A percentile compares a stretch with the other conserved stretches of the same genome.
phyloP scores from a whole-genome alignment of 2,113 vertebrate species.

The Pedetes capensis region DNA sequence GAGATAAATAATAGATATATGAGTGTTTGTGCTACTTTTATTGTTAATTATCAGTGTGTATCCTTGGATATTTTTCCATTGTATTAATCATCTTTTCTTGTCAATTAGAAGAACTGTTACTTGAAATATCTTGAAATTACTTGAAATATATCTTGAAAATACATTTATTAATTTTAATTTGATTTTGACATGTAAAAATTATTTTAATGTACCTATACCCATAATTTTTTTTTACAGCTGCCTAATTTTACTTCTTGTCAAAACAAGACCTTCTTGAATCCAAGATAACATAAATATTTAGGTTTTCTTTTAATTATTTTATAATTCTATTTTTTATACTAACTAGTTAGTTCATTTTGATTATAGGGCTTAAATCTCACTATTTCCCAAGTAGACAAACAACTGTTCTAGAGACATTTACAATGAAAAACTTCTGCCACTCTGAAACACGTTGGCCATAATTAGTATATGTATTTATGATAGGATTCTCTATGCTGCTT shows the following conservation, averaged over 20 bases:
- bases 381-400: not conserved
- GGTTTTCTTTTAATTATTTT: not conserved
- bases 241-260: not conserved
- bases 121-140: not conserved
- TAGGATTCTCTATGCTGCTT: not conserved
- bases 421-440: not conserved
- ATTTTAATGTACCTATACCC: not conserved
- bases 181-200: slow-evolving; percentile 4
- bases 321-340: not conserved
- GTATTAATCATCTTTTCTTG: not conserved
- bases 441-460: not conserved
- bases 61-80: not conserved
- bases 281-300: not conserved
- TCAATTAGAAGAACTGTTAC: not conserved
- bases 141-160: not conserved
- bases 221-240: not conserved
- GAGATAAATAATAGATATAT: not conserved
- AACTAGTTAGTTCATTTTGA: not conserved
- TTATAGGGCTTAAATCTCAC: not conserved
- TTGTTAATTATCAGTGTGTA: not conserved
- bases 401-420: not conserved
- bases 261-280: not conserved
- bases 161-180: not conserved
- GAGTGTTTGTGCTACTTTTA: not conserved
- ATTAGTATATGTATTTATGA: not conserved